These are phyloP conservation scores for Nasalis larvatus DNA, from an alignment of 2,113 vertebrate genomes.

Conservation along the genomic window DNA sequence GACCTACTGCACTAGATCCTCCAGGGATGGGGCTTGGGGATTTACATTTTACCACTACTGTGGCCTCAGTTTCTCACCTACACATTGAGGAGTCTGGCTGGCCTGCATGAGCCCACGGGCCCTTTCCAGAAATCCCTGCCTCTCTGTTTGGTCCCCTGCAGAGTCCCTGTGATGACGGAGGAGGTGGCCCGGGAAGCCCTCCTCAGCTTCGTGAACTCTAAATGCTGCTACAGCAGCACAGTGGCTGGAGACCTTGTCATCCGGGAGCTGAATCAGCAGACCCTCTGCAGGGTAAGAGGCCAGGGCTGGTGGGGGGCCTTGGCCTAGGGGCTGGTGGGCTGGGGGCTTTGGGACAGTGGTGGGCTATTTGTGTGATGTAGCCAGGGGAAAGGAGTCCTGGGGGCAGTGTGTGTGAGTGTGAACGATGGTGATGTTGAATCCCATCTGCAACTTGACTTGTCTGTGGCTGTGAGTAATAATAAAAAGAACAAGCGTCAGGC, in stretches of 20 bases:
- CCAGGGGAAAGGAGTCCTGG: not conserved
- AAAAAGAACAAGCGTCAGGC: too few relatives aligned
- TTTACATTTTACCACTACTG: not conserved
- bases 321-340: too few relatives aligned
- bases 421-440: rapidly evolving
- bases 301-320: rapidly evolving
- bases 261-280: slow-evolving; percentile 83
- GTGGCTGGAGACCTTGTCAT: slow-evolving; percentile 86
- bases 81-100: not conserved
- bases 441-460: not conserved
- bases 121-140: not conserved
- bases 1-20: not conserved
- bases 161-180: slow-evolving; percentile 86
- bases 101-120: not conserved
- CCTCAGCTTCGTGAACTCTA: slow-evolving; percentile 85
- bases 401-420: rapidly evolving
- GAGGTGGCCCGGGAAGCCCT: slow-evolving; percentile 86
- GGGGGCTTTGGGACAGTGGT: not conserved
- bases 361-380: rapidly evolving
- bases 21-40: not conserved
- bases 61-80: not conserved
- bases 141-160: slow-evolving; percentile 18
- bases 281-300: slow-evolving; percentile 85
- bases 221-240: slow-evolving; percentile 85
- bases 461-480: not conserved